phyloP scores from a whole-genome alignment of 2,113 vertebrate species.

The Lonchura striata region DNA sequence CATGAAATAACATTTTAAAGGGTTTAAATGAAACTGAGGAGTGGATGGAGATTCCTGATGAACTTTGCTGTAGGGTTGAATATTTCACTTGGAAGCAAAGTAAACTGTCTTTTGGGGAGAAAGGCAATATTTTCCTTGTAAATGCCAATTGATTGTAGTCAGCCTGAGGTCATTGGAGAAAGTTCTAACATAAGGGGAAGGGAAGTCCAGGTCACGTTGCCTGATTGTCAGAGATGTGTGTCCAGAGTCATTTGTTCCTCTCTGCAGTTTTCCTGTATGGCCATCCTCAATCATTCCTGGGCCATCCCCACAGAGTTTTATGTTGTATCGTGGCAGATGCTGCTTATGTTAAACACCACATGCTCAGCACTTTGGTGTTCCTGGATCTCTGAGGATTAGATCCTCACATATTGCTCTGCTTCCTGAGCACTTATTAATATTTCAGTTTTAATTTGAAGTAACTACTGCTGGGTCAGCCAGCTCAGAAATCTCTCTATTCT shows the following conservation, averaged over 20 bases:
- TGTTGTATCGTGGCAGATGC: constrained; percentile 14
- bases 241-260: not conserved
- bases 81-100: not conserved
- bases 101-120: not conserved
- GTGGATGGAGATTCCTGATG: not conserved
- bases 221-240: not conserved
- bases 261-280: not conserved
- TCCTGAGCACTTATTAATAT: constrained; percentile 47
- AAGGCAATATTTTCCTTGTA: not conserved
- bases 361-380: constrained; percentile 45
- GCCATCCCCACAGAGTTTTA: not conserved
- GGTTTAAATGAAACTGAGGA: not conserved
- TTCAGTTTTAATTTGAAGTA: constrained; percentile 43
- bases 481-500: not conserved
- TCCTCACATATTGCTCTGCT: constrained; percentile 44
- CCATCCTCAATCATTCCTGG: not conserved
- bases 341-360: constrained; percentile 43
- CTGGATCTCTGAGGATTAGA: constrained; percentile 28
- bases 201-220: not conserved
- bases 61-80: not conserved
- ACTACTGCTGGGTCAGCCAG: not conserved
- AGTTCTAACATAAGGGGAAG: not conserved
- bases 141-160: not conserved
- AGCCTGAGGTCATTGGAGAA: not conserved
- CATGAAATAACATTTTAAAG: not conserved